Base-by-base conservation (phyloP, 1,140 invertebrate species). In the Solenopsis fugax region DNA sequence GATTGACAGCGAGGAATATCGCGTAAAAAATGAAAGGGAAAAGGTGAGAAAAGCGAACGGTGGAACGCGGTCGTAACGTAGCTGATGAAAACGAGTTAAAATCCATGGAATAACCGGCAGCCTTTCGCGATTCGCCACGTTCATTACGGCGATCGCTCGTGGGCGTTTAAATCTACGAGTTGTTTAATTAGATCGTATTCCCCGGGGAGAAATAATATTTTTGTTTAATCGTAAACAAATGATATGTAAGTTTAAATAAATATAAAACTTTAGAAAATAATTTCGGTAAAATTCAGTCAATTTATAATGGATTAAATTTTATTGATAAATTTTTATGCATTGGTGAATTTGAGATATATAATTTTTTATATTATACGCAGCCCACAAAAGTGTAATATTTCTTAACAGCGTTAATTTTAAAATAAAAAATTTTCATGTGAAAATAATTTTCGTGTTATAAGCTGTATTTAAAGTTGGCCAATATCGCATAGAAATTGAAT, bases 1-100 rank as follows among this genome's bases (percentile, higher is more conserved):
- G 69, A 84, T 84, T 54, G 80, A 84, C 69, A 73, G 69, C 10
- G 24, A 72, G 67, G 54, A 84, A 84, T 84, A 84, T 84, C 69
- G 41, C 67, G 80, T 84, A 24, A 73, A 75, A 69, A 69, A 69
- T 69, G 65, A 65, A 84, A 75, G 29, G 24, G 37, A n/a, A 12
- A 13, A 45, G 41, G 4, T 0, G 24, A 16, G 37, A 34, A n/a
- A 45, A 18, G 12, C 16, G 24, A 41, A 21, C 16, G 41, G 9
- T 24, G 18, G 21, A 29, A 24, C 29, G 41, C 7, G 6, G 16
- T 34, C 67, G 80, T 82, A 82, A 73, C 67, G 54, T 50, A 24
- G 29, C 54, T 84, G 80, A 73, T 84, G 45, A 29, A 60, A 84
- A 75, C 45, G 41, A 24, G 67, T 73, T 82, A 72, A 82, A 82